Base-by-base conservation (phyloP, 2,888 invertebrate genomes). In the Caenorhabditis parvicauda region DNA sequence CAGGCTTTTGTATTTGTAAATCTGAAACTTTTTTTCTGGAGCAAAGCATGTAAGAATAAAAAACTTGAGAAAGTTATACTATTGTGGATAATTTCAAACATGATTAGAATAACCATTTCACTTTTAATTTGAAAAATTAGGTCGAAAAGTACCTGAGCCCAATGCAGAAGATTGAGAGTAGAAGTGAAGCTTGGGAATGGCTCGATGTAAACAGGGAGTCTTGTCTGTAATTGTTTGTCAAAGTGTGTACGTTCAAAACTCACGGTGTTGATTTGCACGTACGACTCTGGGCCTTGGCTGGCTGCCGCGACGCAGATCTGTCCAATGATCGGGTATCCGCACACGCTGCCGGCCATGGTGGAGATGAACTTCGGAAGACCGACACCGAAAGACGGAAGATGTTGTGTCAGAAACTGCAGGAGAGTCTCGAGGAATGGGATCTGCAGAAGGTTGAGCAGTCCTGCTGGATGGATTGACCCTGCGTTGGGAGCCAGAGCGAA, bases 401-500 rank as follows among this genome's bases (percentile, higher is more conserved):
- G n/a, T n/a, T n/a, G n/a, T n/a, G n/a, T n/a, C n/a, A n/a, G n/a
- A n/a, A 46, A 41, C 24, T 55, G 50, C 17, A 56, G 48, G 43
- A 57, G 35, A 14, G 29, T 12, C 27, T 57, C 54, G 28, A 61
- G 21, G 17, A 28, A 6, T 14, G 21, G 9, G 1, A 19, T n/a
- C n/a, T 56, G 53, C 3, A 61, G 25, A 32, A 61, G 14, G 6
- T 41, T 44, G 27, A 61, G 46, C 22, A 49, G 56, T 38, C 53
- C 37, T 14, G 49, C 32, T 22, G 60, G 60, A 19, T 43, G 49
- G 28, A 50, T 5, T 24, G 58, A 57, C 12, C 65, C 65, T 0
- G 55, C 66, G 1, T 52, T 54, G 19, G 66, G 66, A 14, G 57
- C 66, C 47, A 66, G 14, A 1, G 62, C 66, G 24, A 59, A 62